Conservation (phyloP, 2,797 vertebrate genomes). For the Cuculus canorus region DNA sequence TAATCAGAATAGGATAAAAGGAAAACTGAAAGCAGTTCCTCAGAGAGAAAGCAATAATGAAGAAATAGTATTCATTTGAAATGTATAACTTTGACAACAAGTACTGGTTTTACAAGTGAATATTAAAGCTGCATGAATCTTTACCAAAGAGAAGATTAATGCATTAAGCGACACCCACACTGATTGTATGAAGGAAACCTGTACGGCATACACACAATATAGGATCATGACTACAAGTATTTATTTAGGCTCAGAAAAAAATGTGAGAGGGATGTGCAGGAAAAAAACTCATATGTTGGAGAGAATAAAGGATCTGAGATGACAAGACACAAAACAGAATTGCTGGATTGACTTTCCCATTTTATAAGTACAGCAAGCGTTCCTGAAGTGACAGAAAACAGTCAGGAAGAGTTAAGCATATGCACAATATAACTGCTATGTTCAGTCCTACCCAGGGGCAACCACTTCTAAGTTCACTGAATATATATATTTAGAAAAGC, state of each 20-base stretch:
- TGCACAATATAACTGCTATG: rapidly evolving
- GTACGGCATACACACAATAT: not conserved
- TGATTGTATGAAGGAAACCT: not conserved
- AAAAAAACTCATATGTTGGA: not conserved
- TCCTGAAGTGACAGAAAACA: not conserved
- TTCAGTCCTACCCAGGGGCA: not conserved
- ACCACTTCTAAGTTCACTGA: not conserved
- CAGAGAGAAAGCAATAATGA: not conserved
- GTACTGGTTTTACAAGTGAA: constrained; percentile 27
- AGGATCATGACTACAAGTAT: not conserved
- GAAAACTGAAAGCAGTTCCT: not conserved
- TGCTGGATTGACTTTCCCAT: not conserved
- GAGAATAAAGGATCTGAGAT: not conserved
- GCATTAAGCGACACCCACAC: constrained; percentile 50
- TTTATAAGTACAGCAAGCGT: not conserved
- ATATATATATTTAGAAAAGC: not conserved
- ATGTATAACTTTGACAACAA: not conserved
- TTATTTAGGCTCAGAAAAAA: not conserved
- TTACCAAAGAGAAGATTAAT: not conserved
- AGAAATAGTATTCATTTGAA: not conserved
- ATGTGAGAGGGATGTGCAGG: not conserved
- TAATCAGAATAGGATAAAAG: not conserved
- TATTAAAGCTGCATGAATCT: constrained; percentile 4
- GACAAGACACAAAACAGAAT: not conserved
- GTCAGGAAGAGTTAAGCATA: not conserved